A percentile compares a stretch with the other conserved stretches of the same genome.
phyloP scores from a whole-genome alignment of 2,113 vertebrate genomes.

The Triplophysa tibetana region DNA sequence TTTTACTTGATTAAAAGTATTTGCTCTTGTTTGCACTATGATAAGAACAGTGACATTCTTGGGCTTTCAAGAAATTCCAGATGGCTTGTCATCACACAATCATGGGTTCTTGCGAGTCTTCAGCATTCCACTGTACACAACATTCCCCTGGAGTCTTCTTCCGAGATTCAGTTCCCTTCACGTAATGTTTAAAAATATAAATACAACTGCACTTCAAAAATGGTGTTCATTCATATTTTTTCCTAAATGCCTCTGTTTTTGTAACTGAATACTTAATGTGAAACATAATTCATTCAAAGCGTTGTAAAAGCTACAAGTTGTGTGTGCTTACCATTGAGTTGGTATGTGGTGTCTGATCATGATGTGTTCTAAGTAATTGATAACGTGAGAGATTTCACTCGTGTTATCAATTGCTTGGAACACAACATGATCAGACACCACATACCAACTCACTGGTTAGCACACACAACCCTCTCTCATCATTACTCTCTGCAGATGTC shows the following conservation, averaged over 20 bases:
- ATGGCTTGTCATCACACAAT: not conserved
- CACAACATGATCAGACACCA: too few relatives aligned
- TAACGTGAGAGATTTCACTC: too few relatives aligned
- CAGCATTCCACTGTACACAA: not conserved
- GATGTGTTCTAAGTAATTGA: too few relatives aligned
- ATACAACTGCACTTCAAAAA: not conserved
- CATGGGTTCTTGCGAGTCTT: not conserved
- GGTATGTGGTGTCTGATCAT: too few relatives aligned
- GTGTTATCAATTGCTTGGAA: too few relatives aligned
- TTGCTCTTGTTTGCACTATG: constrained; percentile 2
- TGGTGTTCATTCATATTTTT: not conserved
- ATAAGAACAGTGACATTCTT: not conserved
- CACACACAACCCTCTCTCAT: too few relatives aligned
- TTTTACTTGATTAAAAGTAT: not conserved
- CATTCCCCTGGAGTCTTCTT: not conserved
- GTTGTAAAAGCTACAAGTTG: too few relatives aligned
- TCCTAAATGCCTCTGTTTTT: not conserved
- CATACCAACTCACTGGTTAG: too few relatives aligned
- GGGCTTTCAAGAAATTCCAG: not conserved
- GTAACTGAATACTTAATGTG: too few relatives aligned
- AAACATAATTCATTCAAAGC: too few relatives aligned
- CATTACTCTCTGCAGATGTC: too few relatives aligned
- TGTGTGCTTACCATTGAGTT: too few relatives aligned
- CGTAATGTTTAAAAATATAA: not conserved
- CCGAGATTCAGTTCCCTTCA: not conserved